Evolutionary conservation across 1,140 invertebrate species (phyloP).

Genomic region (Zaprionus davidi): DNA sequence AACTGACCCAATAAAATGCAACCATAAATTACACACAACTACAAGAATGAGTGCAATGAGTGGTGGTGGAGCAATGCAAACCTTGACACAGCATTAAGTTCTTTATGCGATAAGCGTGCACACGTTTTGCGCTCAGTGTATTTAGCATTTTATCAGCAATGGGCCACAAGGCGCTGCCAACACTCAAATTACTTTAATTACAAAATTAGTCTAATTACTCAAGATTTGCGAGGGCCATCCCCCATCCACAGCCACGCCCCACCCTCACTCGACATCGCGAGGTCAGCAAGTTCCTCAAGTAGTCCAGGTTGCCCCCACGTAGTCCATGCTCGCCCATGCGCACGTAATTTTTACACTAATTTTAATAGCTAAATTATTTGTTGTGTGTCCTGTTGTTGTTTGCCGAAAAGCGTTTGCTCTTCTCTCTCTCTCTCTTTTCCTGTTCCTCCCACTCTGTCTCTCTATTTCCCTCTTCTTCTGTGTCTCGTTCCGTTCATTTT

Average conservation of each 20-base stretch:
- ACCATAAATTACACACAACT: conserved; percentile 5
- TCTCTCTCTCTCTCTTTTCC: conserved; percentile 2
- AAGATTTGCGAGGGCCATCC: conserved; percentile 41
- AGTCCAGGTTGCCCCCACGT: background rate
- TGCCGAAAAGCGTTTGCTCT: conserved; percentile 35
- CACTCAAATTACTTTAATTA: conserved; percentile 66
- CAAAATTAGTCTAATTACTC: conserved; percentile 70
- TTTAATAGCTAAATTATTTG: conserved; percentile 70
- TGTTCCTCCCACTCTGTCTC: background rate
- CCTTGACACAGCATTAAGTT: conserved; percentile 9
- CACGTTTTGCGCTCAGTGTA: background rate
- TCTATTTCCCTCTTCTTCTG: background rate
- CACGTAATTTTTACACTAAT: conserved; percentile 68
- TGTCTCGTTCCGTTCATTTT: conserved; percentile 37
- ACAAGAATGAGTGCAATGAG: background rate
- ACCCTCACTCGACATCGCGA: conserved; percentile 13
- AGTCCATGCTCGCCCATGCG: conserved; percentile 31
- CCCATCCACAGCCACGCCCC: background rate
- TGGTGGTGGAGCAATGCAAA: background rate
- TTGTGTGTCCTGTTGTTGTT: conserved; percentile 36
- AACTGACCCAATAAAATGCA: conserved; percentile 11
- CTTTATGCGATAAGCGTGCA: conserved; percentile 31
- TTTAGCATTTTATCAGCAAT: conserved; percentile 60
- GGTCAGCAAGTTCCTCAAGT: conserved; percentile 47
- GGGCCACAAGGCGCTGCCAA: conserved; percentile 34